These are phyloP conservation scores for Lytechinus pictus DNA, from an alignment of 35 echinoderm and acorn worm species.

Conservation along the genomic window DNA sequence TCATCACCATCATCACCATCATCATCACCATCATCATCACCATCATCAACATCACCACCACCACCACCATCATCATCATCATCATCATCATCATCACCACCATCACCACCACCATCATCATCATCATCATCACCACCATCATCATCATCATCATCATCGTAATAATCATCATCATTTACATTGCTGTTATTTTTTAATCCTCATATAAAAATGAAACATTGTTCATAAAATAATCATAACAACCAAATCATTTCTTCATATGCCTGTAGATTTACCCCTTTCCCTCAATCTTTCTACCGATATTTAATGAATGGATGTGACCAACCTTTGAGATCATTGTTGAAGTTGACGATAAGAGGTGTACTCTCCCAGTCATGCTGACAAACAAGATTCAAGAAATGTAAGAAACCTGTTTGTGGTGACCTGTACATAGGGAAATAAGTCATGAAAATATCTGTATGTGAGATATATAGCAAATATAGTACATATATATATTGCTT, in stretches of 20 bases:
- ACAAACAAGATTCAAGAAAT: conserved; percentile 79
- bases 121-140: no score
- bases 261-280: no score
- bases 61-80: no score
- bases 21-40: no score
- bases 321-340: conserved; percentile 76
- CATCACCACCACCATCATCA: no score
- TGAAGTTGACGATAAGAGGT: conserved; percentile 90
- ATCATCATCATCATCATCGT: no score
- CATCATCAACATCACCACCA: no score
- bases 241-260: no score
- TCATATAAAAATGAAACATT: not conserved
- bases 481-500: no score
- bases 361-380: conserved; percentile 76
- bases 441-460: not conserved
- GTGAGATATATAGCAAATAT: not conserved
- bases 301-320: not conserved
- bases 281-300: not conserved
- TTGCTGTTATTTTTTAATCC: not conserved
- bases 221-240: not conserved
- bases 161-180: not conserved
- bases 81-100: not conserved
- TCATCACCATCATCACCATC: no score
- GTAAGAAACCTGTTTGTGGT: conserved; percentile 71
- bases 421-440: conserved; percentile 53